A percentile compares a stretch with the other conserved stretches of the same genome.
Conservation (phyloP, 1,140 invertebrate genomes). For the Lerema accius region DNA sequence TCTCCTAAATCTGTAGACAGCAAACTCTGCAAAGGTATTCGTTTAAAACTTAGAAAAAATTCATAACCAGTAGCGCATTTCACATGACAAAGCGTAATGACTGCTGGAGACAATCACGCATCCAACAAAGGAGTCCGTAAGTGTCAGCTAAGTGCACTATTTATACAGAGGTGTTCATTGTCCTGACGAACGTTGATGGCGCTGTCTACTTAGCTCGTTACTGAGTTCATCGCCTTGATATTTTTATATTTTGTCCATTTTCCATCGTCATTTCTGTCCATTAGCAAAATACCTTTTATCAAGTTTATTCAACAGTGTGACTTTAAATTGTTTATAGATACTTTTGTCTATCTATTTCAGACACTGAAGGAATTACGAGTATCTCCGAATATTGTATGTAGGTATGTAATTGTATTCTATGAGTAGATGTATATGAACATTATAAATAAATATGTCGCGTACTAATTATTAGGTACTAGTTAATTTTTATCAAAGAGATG, state of each 20-base stretch:
- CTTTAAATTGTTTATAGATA: too few species aligned
- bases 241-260: background rate
- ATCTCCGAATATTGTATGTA: too few species aligned
- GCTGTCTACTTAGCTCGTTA: conserved; percentile 10
- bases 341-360: too few species aligned
- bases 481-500: too few species aligned
- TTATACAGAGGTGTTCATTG: conserved; percentile 27
- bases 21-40: background rate
- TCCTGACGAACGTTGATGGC: conserved; percentile 6
- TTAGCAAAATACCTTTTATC: background rate
- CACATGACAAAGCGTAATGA: conserved; percentile 7
- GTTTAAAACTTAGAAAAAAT: background rate
- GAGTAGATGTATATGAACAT: too few species aligned
- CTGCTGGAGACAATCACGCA: conserved; percentile 20
- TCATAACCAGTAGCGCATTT: conserved; percentile 5
- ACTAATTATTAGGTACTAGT: too few species aligned
- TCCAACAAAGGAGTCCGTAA: conserved; percentile 31
- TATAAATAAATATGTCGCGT: too few species aligned
- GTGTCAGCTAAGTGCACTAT: conserved; percentile 31
- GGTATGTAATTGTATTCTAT: too few species aligned
- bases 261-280: background rate
- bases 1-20: background rate
- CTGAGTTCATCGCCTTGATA: conserved; percentile 3
- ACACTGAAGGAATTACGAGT: too few species aligned
- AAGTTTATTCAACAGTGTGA: background rate